Evolutionary conservation across 2,797 vertebrate species (phyloP).

Genomic region (Phoeniculus purpureus): DNA sequence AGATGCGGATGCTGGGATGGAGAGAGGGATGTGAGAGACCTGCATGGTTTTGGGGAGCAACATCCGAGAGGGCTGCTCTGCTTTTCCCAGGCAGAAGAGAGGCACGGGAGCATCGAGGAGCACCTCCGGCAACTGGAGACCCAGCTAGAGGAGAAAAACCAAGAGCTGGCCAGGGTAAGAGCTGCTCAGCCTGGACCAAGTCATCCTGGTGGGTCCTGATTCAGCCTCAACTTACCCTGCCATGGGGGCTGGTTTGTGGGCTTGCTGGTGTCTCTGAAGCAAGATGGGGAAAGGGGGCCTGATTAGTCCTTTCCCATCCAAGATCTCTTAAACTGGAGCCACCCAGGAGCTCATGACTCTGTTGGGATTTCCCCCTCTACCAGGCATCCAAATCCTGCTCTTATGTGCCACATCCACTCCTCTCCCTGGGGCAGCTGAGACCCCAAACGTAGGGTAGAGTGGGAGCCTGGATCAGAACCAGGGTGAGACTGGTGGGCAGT

Average conservation of each 20-base stretch:
- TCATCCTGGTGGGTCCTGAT: neutral
- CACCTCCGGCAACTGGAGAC: conserved; percentile 91
- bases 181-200: neutral
- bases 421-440: neutral
- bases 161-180: conserved; percentile 91
- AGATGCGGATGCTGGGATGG: neutral
- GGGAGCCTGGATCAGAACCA: neutral
- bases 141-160: conserved; percentile 96
- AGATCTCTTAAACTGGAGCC: neutral
- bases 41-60: neutral
- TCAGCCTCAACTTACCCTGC: neutral
- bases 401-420: neutral
- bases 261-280: neutral
- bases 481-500: neutral
- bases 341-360: neutral
- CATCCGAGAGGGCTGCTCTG: conserved; percentile 3
- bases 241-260: neutral
- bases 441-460: neutral
- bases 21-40: neutral
- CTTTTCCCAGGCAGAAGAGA: conserved; percentile 88
- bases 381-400: neutral
- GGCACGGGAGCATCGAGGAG: conserved; percentile 93
- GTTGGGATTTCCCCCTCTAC: neutral
- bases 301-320: neutral
- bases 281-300: neutral